Evolutionary conservation across 1,140 invertebrate species (phyloP), one percentile per base, ranked within the genome.

Genomic region (Camponotus pennsylvanicus): DNA sequence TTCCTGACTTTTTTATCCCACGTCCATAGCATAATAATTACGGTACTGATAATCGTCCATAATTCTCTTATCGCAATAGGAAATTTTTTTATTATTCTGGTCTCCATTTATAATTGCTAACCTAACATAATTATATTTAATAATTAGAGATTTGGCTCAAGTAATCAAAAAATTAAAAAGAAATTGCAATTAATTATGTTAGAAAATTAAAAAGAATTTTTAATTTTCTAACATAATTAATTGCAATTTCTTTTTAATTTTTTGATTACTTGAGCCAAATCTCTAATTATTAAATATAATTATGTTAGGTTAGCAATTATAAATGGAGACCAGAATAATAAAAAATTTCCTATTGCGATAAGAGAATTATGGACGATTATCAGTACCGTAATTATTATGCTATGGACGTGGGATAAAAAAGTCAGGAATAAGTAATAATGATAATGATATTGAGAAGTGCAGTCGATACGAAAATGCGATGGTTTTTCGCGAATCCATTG

Each of bases 401-500:
- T n/a, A 15, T 52, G 37, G 18, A 59, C 9, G 37, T 11, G 18
- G 27, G 21, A 32, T 57, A 40, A 83, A 73, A 83, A 75, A 73
- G 18, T 34, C 40, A 37, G 55, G 21, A 27, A 13, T 61, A 71
- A 15, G 27, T 83, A 73, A 83, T 37, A 73, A 82, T n/a, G n/a
- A n/a, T n/a, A n/a, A 61, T 37, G 71, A 40, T 61, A 61, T 34
- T 37, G 73, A n/a, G 61, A 83, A 75, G 11, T 83, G 45, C 79
- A 83, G 55, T 59, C 79, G 18, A 45, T 59, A 55, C 78, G 21
- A 69, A 49, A 27, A 11, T 49, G 63, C 45, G 55, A 61, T 42
- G 32, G 18, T 83, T 83, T 83, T 83, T 83, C 57, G 34, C 9
- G 42, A 75, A 40, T 49, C 32, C 57, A 18, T 75, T 75, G 69